phyloP scores from a whole-genome alignment of 2,797 vertebrate genomes.

The Chaetophractus vellerosus region DNA sequence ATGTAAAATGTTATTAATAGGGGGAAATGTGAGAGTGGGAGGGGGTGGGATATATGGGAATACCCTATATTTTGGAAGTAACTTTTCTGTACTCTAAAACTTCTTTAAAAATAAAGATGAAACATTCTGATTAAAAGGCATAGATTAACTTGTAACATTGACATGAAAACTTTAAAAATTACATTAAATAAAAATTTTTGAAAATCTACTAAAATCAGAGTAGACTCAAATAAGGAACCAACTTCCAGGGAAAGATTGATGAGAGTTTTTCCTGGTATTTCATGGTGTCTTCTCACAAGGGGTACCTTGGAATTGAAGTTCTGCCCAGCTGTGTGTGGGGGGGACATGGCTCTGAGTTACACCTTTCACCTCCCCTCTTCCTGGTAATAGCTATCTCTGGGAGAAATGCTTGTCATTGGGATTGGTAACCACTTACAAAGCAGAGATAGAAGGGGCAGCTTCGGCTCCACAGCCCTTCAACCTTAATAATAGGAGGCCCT shows the following conservation, averaged over 20 bases:
- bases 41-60: too few relatives aligned
- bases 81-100: too few relatives aligned
- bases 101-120: too few relatives aligned
- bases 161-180: too few relatives aligned
- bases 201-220: constrained; percentile 41
- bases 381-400: constrained; percentile 7
- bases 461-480: constrained; percentile 24
- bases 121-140: too few relatives aligned
- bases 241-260: constrained; percentile 11
- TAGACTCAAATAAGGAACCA: constrained; percentile 58
- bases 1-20: too few relatives aligned
- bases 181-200: too few relatives aligned
- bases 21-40: too few relatives aligned
- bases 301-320: constrained; percentile 41
- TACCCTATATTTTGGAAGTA: too few relatives aligned
- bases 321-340: neutral
- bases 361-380: neutral
- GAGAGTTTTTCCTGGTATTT: neutral
- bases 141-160: too few relatives aligned
- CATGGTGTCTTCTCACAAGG: neutral
- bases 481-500: neutral
- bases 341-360: constrained; percentile 3
- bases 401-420: neutral
- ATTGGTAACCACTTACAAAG: constrained; percentile 11
- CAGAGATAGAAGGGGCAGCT: constrained; percentile 35